Base-by-base conservation (phyloP, 1,140 invertebrate genomes). In the Eumaeus atala region DNA sequence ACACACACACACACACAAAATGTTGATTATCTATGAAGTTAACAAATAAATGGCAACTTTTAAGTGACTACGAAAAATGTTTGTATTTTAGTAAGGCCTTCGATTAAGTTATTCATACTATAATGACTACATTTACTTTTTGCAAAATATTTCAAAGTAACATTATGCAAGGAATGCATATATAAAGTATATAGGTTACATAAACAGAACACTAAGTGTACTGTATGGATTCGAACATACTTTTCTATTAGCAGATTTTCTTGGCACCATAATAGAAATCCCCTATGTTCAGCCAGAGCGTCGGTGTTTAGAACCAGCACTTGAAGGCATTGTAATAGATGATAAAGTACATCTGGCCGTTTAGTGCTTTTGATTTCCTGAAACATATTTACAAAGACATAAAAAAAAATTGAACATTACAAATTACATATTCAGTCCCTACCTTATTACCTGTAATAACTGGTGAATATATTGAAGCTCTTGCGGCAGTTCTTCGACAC, bases 231-330 rank as follows among this genome's bases (percentile, higher is more conserved):
- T 3, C 2, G 21, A 28, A 85, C 91, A 88, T 89, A 98, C 96
- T 97, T 97, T 75, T 95, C 95, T 60, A 99, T 97, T 0, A 99
- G 87, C 14, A 98, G 87, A 88, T 98, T 98, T 87, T 98, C 96
- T 81, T 99, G 97, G 63, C 95, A 97, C 95, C 97, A 99, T 56
- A 98, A 96, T 53, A 99, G 93, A 88, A 99, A 99, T 47, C 96
- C 96, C 65, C 95, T 91, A 74, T 98, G 94, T 73, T 99, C 96
- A 67, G 92, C 93, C 44, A 99, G 90, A 7, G 96, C 95, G 84
- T 99, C 97, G 3, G 96, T 96, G 77, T 99, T 95, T 1, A 99
- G 89, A 54, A 96, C 94, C 67, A 99, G 89, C 40, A 97, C 92
- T 79, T 98, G 96, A 1, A 99, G 87, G 70, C 96, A 98, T 70